Conservation (phyloP, 2,888 invertebrate genomes). For the Rutpela maculata region DNA sequence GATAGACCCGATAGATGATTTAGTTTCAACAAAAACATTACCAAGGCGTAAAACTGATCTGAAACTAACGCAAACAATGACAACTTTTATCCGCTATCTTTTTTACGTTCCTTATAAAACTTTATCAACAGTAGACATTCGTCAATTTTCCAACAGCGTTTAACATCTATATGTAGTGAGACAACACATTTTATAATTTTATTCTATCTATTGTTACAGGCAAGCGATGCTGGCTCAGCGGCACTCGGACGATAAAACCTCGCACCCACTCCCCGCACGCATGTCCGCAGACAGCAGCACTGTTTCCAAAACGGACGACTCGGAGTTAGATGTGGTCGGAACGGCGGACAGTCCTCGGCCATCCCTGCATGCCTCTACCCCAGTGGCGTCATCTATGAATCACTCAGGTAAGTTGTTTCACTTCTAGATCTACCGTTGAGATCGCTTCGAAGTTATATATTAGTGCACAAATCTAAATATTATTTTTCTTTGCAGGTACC, state of each 20-base stretch:
- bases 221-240: slow-evolving; percentile 81
- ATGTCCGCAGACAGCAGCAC: slow-evolving; percentile 74
- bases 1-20: no score
- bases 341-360: slow-evolving; percentile 89
- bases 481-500: slow-evolving; percentile 51
- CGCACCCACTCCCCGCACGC: slow-evolving; percentile 72
- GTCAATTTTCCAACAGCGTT: neutral
- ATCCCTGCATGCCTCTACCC: slow-evolving; percentile 74
- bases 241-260: slow-evolving; percentile 77
- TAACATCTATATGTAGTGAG: neutral
- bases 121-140: no score
- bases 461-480: neutral
- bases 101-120: no score
- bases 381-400: slow-evolving; percentile 66
- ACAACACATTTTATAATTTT: slow-evolving; percentile 57
- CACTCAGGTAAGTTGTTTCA: slow-evolving; percentile 66
- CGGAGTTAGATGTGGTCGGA: slow-evolving; percentile 92
- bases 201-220: slow-evolving; percentile 77
- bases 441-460: no score
- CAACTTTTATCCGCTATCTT: no score
- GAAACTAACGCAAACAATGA: no score
- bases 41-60: no score
- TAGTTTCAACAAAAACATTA: no score
- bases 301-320: slow-evolving; percentile 85
- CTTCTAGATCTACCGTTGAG: neutral